Base-by-base conservation (phyloP, 2,888 invertebrate genomes). In the Octonoba sinensis region DNA sequence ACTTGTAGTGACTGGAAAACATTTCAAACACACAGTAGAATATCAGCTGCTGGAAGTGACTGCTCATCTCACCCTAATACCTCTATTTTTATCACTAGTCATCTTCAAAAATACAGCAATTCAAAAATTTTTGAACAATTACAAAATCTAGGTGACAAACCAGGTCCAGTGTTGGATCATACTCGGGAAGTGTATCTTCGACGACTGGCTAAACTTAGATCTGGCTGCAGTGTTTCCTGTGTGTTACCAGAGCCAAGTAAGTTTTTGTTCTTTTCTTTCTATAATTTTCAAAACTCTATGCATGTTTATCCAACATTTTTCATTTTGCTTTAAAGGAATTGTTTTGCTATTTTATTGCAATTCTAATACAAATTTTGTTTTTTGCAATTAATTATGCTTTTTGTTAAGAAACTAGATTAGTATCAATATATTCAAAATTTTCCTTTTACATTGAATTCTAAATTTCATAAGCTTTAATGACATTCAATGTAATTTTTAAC, bases 171-270 rank as follows among this genome's bases (percentile, higher is more conserved):
- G 85, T 93, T 93, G 1, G 89, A 91, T 16, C 91, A 92, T 1
- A 96, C 96, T 0, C 93, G 94, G 85, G 91, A 92, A 0, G 88
- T 95, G 12, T 96, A 96, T 87, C 89, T 95, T 66, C 93, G 92
- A 87, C 93, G 83, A 54, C 27, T 84, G 24, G 36, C 74, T 16
- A 60, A 46, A 27, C 54, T 81, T 0, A 73, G 67, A 51, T 46
- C 54, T 20, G 78, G 79, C 13, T 69, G 44, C 20, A 16, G 49
- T 18, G 46, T 20, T 16, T 22, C 49, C 20, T 69, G 71, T 51
- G 60, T n/a, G 16, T 44, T 78, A 36, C 75, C 81, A 18, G 49
- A 66, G 13, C 75, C 71, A 64, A 78, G 82, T 83, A 79, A 75
- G 83, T 83, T 49, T n/a, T 24, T 36, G n/a, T 51, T 67, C 15